Evolutionary conservation across 2,113 vertebrate species (phyloP).

Genomic region (Boulengeromyrus knoepffleri): DNA sequence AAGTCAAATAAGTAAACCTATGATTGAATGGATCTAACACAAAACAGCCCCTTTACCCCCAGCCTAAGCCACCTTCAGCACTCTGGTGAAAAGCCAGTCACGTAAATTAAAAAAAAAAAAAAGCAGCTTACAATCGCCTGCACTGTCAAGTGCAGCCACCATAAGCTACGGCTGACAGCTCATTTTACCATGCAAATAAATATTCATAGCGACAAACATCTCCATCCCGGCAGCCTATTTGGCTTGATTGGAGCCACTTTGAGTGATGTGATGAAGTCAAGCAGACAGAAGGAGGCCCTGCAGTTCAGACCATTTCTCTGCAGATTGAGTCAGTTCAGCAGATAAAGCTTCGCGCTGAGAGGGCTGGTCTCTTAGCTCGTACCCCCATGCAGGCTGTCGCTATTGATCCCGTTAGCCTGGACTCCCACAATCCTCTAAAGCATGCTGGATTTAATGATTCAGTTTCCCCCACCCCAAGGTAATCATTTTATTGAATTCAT

Average conservation of each 20-base stretch:
- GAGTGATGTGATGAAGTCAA: not conserved
- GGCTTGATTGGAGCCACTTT: not conserved
- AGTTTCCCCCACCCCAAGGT: not conserved
- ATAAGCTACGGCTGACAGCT: not conserved
- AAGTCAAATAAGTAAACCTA: not conserved
- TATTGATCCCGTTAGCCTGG: not conserved
- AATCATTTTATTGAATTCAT: conserved; percentile 1
- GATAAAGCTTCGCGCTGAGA: not conserved
- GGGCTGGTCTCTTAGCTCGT: not conserved
- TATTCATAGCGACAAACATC: not conserved
- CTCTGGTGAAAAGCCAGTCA: not conserved
- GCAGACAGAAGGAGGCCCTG: not conserved
- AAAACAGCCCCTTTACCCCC: not conserved
- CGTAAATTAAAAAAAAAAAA: not conserved
- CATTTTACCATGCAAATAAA: conserved; percentile 8
- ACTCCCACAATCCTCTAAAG: not conserved
- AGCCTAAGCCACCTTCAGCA: not conserved
- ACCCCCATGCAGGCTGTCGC: not conserved
- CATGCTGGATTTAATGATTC: not conserved
- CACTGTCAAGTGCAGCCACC: not conserved
- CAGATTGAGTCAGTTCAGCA: not conserved
- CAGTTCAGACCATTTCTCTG: not conserved
- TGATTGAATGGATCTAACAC: not conserved
- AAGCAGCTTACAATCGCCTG: not conserved
- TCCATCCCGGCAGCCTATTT: not conserved